Evolutionary conservation across 2,888 invertebrate genomes (phyloP), one percentile per base, ranked within the genome.

Genomic region (Lepidonotus clava): DNA sequence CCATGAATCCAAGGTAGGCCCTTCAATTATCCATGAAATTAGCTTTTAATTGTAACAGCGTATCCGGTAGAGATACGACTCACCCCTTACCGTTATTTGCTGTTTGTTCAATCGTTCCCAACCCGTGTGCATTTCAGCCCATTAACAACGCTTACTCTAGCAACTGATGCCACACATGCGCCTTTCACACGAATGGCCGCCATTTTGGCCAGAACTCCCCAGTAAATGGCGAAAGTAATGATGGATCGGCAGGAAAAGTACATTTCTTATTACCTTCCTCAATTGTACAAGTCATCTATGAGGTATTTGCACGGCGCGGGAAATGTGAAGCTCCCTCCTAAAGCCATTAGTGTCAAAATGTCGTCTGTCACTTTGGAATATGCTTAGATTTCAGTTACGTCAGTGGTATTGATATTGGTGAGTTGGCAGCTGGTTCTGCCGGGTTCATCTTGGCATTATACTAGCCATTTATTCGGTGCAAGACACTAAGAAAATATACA

Each of bases 21-120:
- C 80, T 80, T 80, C 80, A 80, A 80, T 80, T 80, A 80, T 80
- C 80, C 80, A 80, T 80, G 80, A 80, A 80, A 80, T 80, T 80
- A 80, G 80, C 80, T 80, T 80, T 80, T 80, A 80, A 80, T 80
- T 80, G 80, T 80, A 80, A 41, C 80, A 80, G 80, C 80, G 80
- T 80, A 80, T 80, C 80, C 51, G 80, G 32, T 32, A 41, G 28
- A 28, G 46, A 41, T 46, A 41, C 46, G n/a, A n/a, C 2, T 32
- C 46, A 14, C 8, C 28, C 46, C 21, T 21, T 24, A 24, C 46
- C 18, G 14, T 32, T 32, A 38, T 8, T 51, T 32, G 80, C n/a
- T 80, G 80, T 41, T 46, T 21, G n/a, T 34, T 11, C 46, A 41
- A 46, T 41, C 41, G 51, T 24, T 32, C 18, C 46, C 46, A 11